Evolutionary conservation across 2,888 invertebrate genomes (phyloP), one percentile per base, ranked within the genome.

Genomic region (Phortica magna): DNA sequence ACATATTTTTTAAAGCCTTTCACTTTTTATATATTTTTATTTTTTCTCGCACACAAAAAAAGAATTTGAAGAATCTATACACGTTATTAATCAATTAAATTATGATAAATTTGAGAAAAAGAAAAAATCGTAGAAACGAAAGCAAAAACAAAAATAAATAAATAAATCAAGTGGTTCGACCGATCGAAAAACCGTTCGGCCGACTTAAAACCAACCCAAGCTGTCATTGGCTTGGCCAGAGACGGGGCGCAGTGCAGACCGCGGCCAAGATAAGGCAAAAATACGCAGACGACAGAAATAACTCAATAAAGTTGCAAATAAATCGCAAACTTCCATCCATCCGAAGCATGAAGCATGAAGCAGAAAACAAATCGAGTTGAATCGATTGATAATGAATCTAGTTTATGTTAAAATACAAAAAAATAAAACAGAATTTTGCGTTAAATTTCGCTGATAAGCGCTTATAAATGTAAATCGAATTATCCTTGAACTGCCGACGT

Each of bases 261-360:
- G 19, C n/a, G n/a, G n/a, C n/a, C 57, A 39, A 64, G 64, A 64
- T 64, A 31, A 64, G 64, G 31, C 53, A 64, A 31, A 31, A 64
- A 64, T 64, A 64, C 64, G 6, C 64, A 64, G 64, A 64, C 64
- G 64, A 64, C 22, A 64, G 22, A 31, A 1, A 64, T 39, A 64
- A 14, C 39, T 64, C 64, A 64, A 64, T 64, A 64, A 31, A 64
- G 22, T 64, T 39, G 22, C 22, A 64, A 59, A 64, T 39, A 64
- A 64, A 39, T 22, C 31, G 31, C 22, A 53, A 1, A 53, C 53
- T 3, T 53, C 2, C 53, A 7, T 53, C 7, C 10, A 53, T n/a
- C n/a, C n/a, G n/a, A 53, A 53, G 53, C 53, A 53, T 2, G n/a
- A 53, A 53, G n/a, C 10, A 2, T 53, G n/a, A 53, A 53, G 2